These are phyloP conservation scores for Therioaphis trifolii DNA, from an alignment of 2,888 invertebrate genomes.

Conservation along the genomic window DNA sequence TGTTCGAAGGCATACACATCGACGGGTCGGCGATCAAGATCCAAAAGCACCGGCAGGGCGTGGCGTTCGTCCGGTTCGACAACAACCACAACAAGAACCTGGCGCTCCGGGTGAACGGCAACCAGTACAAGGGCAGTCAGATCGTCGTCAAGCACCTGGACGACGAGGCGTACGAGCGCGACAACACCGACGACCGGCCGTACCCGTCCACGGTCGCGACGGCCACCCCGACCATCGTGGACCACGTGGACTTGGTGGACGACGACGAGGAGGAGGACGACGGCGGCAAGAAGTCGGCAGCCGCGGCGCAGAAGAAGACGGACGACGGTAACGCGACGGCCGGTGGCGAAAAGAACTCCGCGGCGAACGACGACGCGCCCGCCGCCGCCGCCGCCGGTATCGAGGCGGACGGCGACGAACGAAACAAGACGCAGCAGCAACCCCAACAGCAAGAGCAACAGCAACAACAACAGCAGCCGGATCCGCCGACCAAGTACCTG, in stretches of 20 bases:
- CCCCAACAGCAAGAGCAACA: not conserved
- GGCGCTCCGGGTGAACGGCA: conserved; percentile 76
- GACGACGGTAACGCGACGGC: conserved; percentile 66
- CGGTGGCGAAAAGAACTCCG: not conserved
- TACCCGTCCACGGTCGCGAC: conserved; percentile 67
- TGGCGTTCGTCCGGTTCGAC: conserved; percentile 83
- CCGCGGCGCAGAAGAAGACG: conserved; percentile 69
- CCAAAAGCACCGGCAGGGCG: conserved; percentile 78
- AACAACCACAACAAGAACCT: conserved; percentile 77
- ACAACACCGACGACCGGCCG: conserved; percentile 67
- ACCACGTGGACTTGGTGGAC: conserved; percentile 36
- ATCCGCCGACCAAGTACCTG: conserved; percentile 18
- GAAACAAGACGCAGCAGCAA: not conserved
- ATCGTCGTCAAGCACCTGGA: conserved; percentile 78
- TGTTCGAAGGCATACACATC: conserved; percentile 78
- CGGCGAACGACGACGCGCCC: not conserved
- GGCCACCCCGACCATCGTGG: not conserved
- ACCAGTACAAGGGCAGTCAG: conserved; percentile 75
- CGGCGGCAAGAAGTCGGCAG: not conserved
- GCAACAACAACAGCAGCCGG: not conserved
- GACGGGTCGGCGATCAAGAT: conserved; percentile 63
- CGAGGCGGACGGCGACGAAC: not conserved
- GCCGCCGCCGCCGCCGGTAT: not conserved
- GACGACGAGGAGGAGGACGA: conserved; percentile 16
- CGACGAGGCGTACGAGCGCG: conserved; percentile 78